Evolutionary conservation across 2,797 vertebrate genomes (phyloP), one percentile per base, ranked within the genome.

Genomic region (Ptychobarbus kaznakovi): DNA sequence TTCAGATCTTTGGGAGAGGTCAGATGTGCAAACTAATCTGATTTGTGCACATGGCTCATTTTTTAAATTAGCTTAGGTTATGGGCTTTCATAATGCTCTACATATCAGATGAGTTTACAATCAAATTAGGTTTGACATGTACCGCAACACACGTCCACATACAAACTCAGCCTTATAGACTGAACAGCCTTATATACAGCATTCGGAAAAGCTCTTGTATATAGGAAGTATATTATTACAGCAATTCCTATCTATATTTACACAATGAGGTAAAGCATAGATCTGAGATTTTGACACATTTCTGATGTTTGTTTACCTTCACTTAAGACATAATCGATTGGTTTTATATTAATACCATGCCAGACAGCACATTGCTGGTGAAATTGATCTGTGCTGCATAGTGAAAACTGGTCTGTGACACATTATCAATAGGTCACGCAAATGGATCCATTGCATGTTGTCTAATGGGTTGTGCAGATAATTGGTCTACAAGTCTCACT

Each of bases 41-140:
- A 78, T 84, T 69, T 56, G 25, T 84, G 82, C 82, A 70, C 63
- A 68, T 58, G 82, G 38, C 51, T 80, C 66, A 85, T 63, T 85
- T 72, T 84, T 85, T 61, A 49, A 79, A 85, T 80, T 58, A 85
- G 66, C 83, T 85, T 38, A 70, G 74, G 75, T 72, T 72, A 84
- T 84, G 75, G 40, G 63, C 65, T 84, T 79, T 72, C 51, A 70
- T 72, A 61, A 79, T 49, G 65, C 66, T 84, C 83, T 72, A 79
- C 63, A 70, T 84, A 83, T 75, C 58, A 84, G 83, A 84, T 49
- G 65, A 69, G 35, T 70, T 84, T 58, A 46, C 49, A 84, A 49
- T 69, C 49, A 56, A 79, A 69, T 78, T 72, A 70, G 38, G 28
- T 79, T 72, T 69, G 75, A 79, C 66, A 82, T 68, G 78, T 6